Base-by-base conservation (phyloP, 2,888 invertebrate genomes). In the Pachycephus smyrnensis region DNA sequence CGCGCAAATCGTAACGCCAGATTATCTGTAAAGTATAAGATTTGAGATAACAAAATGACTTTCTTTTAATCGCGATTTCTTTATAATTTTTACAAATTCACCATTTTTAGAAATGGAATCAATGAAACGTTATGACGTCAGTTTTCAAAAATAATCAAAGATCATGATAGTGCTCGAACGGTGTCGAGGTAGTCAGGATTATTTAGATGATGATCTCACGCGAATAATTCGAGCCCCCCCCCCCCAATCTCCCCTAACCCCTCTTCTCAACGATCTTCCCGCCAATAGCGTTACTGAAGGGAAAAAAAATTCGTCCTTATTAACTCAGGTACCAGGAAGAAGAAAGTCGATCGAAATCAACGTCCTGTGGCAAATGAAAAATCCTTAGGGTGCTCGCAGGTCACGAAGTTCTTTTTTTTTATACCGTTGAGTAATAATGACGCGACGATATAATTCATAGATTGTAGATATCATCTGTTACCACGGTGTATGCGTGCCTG, bases 161-260 rank as follows among this genome's bases (percentile, higher is more conserved):
- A 31, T 71, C 69, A 23, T 15, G 71, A 71, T 71, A 71, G 23
- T 15, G 55, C 9, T 55, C 23, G 31, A 71, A 71, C 12, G 1
- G 71, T 71, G 71, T 9, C 71, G 71, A 71, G 31, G 71, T 23
- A 33, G 12, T 12, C 31, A 23, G 23, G 12, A 71, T 71, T 33
- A 71, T 71, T 71, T 71, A 31, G 71, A 12, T 71, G 71, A 31
- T 71, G 71, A 69, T 31, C 12, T 71, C 71, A 71, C 71, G 31
- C 31, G 12, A 31, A 33, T 33, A 23, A 55, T 55, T 55, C 23
- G 23, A 55, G 23, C 33, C 33, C 33, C 33, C 33, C 4, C 4
- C 4, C 33, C 33, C 4, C 33, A 1, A 3, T 33, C 33, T 4
- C 23, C 23, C 9, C 55, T 6, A 23, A 9, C 23, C 23, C 6